Percentiles rank a stretch among this genome's conserved stretches.
Evolutionary conservation across 2,113 vertebrate species (phyloP).

Genomic region (Xiphorhynchus elegans): DNA sequence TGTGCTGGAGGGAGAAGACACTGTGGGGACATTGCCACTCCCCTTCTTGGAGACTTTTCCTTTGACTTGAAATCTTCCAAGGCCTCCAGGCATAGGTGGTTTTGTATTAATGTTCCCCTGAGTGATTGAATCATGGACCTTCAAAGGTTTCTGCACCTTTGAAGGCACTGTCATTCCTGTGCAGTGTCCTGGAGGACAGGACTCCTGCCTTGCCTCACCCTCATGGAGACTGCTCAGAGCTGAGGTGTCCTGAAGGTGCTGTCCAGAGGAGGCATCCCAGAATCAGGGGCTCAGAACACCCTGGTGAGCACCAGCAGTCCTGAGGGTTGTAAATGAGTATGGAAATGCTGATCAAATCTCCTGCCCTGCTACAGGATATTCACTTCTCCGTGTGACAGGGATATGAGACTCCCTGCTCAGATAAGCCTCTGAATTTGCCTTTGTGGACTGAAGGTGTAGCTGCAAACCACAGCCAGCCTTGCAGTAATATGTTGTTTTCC

Average conservation of each 20-base stretch:
- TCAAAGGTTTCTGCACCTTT: background rate
- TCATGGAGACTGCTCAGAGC: accelerated
- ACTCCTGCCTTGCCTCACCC: too few relatives aligned
- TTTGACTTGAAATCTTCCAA: background rate
- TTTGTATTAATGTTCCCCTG: background rate
- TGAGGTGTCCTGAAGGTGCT: background rate
- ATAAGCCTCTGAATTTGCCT: background rate
- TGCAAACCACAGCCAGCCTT: background rate
- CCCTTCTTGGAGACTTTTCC: background rate
- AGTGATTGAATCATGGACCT: background rate
- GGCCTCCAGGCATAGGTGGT: background rate
- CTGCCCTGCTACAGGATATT: background rate
- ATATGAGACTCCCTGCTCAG: background rate
- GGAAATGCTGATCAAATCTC: background rate
- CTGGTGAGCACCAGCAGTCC: background rate
- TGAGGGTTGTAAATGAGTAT: background rate
- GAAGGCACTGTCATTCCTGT: accelerated
- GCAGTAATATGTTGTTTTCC: background rate
- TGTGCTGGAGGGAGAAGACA: background rate
- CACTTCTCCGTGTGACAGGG: accelerated
- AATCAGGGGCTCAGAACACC: background rate
- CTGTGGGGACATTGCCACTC: accelerated
- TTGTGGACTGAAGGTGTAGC: background rate
- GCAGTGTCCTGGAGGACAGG: background rate
- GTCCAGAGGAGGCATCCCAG: background rate